These are phyloP conservation scores for Saccostrea cuccullata DNA, from an alignment of 1,140 invertebrate species.

Conservation along the genomic window DNA sequence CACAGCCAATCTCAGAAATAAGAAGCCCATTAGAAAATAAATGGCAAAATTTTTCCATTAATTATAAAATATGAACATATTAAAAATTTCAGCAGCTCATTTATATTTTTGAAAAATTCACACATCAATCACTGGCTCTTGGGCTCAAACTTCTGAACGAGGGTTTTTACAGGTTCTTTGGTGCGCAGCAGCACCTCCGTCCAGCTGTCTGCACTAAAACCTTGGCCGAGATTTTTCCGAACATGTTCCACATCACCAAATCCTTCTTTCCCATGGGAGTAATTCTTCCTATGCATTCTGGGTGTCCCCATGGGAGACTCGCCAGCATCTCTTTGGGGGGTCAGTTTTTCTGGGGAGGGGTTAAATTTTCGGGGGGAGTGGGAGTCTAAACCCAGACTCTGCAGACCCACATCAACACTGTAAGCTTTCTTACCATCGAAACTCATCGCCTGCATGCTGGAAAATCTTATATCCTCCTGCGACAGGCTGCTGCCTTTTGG, in stretches of 20 bases:
- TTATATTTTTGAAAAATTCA: background rate
- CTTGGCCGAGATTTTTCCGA: background rate
- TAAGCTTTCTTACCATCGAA: conserved; percentile 40
- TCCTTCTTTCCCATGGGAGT: background rate
- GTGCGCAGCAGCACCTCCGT: background rate
- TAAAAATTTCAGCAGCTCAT: background rate
- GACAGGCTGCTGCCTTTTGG: conserved; percentile 53
- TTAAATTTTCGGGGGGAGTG: conserved; percentile 55
- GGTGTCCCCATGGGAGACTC: conserved; percentile 56
- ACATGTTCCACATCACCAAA: background rate
- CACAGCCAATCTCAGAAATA: background rate
- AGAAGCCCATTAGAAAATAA: background rate
- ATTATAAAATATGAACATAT: background rate
- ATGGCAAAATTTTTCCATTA: background rate
- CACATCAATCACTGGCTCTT: background rate
- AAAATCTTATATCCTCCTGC: conserved; percentile 47
- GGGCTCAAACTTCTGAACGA: conserved; percentile 31
- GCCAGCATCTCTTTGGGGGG: conserved; percentile 49
- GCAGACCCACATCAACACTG: conserved; percentile 54
- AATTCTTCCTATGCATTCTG: conserved; percentile 39
- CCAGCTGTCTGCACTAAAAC: background rate
- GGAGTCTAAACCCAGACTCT: conserved; percentile 47
- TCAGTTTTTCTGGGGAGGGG: conserved; percentile 55
- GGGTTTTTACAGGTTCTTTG: conserved; percentile 26
- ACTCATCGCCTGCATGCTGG: background rate